Percentiles rank a stretch among this genome's conserved stretches.
Conservation (phyloP, 2,797 vertebrate species). For the Psittacula derbiana region DNA sequence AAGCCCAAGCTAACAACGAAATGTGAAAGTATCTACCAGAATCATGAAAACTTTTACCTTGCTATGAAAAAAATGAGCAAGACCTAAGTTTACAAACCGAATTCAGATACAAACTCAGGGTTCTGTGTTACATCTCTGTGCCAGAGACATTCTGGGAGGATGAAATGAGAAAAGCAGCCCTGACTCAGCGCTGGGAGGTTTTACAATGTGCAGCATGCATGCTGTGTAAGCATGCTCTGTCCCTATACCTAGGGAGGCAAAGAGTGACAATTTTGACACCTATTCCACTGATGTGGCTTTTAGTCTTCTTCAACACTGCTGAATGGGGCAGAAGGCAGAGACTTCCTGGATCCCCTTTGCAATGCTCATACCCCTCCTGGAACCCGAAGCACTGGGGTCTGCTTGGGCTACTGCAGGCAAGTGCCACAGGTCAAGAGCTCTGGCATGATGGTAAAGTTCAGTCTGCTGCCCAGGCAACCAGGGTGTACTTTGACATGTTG, state of each 20-base stretch:
- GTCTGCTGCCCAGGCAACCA: not conserved
- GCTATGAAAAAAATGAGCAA: not conserved
- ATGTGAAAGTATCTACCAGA: not conserved
- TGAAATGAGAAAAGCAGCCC: not conserved
- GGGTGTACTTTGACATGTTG: not conserved
- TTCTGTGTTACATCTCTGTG: not conserved
- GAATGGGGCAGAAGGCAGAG: not conserved
- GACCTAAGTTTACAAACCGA: not conserved
- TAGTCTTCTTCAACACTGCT: not conserved
- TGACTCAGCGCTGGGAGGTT: not conserved
- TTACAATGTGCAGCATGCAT: not conserved
- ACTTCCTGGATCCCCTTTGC: not conserved
- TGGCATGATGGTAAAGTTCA: accelerated
- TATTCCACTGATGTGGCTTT: not conserved
- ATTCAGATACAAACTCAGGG: not conserved
- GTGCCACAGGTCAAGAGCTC: not conserved
- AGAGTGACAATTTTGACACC: not conserved
- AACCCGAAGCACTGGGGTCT: not conserved
- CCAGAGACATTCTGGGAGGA: not conserved
- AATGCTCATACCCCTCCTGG: not conserved
- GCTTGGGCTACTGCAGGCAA: not conserved
- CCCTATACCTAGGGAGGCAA: not conserved
- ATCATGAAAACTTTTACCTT: not conserved
- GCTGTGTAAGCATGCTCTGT: not conserved
- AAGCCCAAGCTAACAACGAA: not conserved